phyloP scores from a whole-genome alignment of 2,888 invertebrate genomes.

The Hemicrepidius hirtus region DNA sequence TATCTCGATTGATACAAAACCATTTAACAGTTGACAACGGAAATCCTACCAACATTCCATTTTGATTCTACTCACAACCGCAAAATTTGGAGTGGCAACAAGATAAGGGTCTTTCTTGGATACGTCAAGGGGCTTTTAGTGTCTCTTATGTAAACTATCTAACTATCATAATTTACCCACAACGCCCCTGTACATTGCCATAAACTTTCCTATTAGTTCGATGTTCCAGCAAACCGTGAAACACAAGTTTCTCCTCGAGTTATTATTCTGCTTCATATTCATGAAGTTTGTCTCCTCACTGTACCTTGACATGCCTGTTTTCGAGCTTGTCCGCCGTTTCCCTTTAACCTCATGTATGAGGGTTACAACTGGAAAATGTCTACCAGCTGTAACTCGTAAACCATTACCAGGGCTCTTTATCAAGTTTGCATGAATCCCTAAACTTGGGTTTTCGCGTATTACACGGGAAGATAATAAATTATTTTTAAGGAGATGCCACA shows the following conservation, averaged over 20 bases:
- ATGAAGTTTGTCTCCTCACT: background rate
- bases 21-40: conserved; percentile 22
- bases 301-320: background rate
- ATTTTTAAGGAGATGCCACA: conserved; percentile 10
- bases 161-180: conserved; percentile 7
- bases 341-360: background rate
- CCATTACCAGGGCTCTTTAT: conserved; percentile 7
- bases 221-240: conserved; percentile 15
- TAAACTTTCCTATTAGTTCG: conserved; percentile 18
- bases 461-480: conserved; percentile 10
- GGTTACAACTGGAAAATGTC: background rate
- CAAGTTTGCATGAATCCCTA: conserved; percentile 20
- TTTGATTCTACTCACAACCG: conserved; percentile 8
- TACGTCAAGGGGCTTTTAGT: conserved; percentile 8
- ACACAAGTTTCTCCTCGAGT: background rate
- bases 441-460: background rate
- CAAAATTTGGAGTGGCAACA: background rate
- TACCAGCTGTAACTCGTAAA: background rate
- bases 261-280: conserved; percentile 13
- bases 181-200: background rate
- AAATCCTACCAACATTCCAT: conserved; percentile 24
- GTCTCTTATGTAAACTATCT: conserved; percentile 13
- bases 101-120: background rate
- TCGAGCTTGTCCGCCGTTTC: background rate
- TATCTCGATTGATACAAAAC: conserved; percentile 25